These are phyloP conservation scores for Crambe crambe DNA, from an alignment of 37 sponge, comb jelly and placozoan genomes.

Conservation along the genomic window DNA sequence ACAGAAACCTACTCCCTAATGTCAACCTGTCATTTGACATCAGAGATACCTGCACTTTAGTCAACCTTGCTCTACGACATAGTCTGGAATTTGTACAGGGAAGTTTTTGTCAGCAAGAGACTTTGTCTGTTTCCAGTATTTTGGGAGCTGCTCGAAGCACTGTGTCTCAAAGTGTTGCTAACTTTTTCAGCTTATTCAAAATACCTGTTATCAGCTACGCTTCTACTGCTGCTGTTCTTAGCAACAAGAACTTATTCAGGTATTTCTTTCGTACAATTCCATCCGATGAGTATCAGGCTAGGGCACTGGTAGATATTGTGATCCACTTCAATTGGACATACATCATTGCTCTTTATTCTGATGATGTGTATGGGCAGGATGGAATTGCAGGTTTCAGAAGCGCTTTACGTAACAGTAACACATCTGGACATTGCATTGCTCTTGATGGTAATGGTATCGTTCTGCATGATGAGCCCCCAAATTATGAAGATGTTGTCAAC, in stretches of 20 bases:
- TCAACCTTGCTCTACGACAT: conserved; percentile 34
- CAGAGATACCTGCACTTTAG: conserved; percentile 63
- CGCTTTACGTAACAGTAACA: background rate
- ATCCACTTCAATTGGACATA: conserved; percentile 65
- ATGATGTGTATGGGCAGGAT: conserved; percentile 48
- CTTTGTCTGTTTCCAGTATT: conserved; percentile 32
- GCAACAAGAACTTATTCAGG: conserved; percentile 60
- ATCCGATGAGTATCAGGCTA: conserved; percentile 71
- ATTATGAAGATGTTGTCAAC: conserved; percentile 4
- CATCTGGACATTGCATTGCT: conserved; percentile 9
- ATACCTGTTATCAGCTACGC: conserved; percentile 77
- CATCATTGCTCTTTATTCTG: conserved; percentile 23
- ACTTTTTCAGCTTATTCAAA: conserved; percentile 57
- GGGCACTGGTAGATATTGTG: conserved; percentile 62
- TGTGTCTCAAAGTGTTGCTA: conserved; percentile 55
- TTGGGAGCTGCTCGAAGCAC: conserved; percentile 61
- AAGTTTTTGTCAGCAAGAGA: background rate
- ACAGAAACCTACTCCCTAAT: conserved; percentile 35
- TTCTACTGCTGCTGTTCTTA: conserved; percentile 53
- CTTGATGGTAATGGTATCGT: background rate
- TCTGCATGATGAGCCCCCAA: background rate
- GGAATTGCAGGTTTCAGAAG: conserved; percentile 42
- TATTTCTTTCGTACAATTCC: conserved; percentile 82
- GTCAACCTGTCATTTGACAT: conserved; percentile 62
- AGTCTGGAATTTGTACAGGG: conserved; percentile 31